Percentiles rank a stretch among this genome's conserved stretches.
Conservation (phyloP, 1,140 invertebrate genomes). For the Psilanteris sp. region DNA sequence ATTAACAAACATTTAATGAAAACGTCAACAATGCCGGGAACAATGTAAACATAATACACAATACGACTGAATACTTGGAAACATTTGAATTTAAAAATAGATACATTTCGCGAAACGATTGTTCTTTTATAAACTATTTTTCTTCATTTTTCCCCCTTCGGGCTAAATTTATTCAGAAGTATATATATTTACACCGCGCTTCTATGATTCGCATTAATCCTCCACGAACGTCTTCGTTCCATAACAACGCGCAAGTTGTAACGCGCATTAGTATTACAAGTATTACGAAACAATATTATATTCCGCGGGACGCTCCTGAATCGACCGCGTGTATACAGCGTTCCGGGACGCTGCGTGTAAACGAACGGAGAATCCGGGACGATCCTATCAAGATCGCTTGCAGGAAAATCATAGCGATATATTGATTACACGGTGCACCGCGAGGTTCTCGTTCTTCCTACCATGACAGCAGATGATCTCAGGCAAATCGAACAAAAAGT, state of each 20-base stretch:
- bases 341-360: conserved; percentile 41
- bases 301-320: conserved; percentile 27
- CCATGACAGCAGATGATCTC: conserved; percentile 49
- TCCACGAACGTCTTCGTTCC: conserved; percentile 27
- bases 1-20: too few relatives aligned
- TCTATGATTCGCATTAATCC: conserved; percentile 18
- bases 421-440: conserved; percentile 56
- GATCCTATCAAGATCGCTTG: conserved; percentile 47
- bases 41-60: too few relatives aligned
- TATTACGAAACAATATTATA: conserved; percentile 60
- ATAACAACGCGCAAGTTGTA: conserved; percentile 49
- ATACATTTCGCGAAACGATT: too few relatives aligned
- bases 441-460: conserved; percentile 45
- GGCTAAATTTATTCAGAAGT: too few relatives aligned
- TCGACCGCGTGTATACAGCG: conserved; percentile 15
- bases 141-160: too few relatives aligned
- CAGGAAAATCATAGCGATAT: conserved; percentile 59
- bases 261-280: conserved; percentile 44
- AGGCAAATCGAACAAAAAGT: conserved; percentile 54
- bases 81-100: too few relatives aligned
- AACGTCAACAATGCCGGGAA: too few relatives aligned
- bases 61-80: too few relatives aligned
- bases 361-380: conserved; percentile 52
- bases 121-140: not conserved
- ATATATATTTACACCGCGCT: conserved; percentile 11